Base-by-base conservation (phyloP, 1,140 invertebrate species). In the Hyles vespertilio region DNA sequence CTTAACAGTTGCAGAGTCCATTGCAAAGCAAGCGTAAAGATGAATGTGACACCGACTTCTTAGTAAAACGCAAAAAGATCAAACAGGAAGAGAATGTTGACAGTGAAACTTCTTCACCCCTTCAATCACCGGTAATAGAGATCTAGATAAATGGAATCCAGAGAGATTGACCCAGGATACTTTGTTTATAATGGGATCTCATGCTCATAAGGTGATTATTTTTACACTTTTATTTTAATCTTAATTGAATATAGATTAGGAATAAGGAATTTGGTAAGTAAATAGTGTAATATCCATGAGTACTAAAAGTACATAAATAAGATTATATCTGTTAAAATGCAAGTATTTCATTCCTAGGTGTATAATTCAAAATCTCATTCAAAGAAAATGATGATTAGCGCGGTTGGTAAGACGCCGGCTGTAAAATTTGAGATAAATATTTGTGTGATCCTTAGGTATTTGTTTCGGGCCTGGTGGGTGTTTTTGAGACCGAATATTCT, bases 141-240 rank as follows among this genome's bases (percentile, higher is more conserved):
- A 89, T 56, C 85, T 86, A 1, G 87, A 89, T 5, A 94, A 94
- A 83, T 96, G 94, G 94, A 93, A 95, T 78, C 91, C 94, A n/a
- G 90, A 91, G 2, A 87, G 94, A 70, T 84, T 96, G 3, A 92
- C 84, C 36, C 78, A 91, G 46, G 92, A 94, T 10, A 95, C 94
- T 3, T 69, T 93, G 44, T 96, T 96, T 87, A 94, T 96, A 46
- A 94, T 96, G 93, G 94, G 94, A 46, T 93, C 94, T 65, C 93
- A 94, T 81, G 92, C 92, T 32, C 92, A 93, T 70, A 94, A 94
- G 87, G 94, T 94, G 56, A 72, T 46, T 60, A 54, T 46, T 12
- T 34, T 50, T 33, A 45, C 12, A 43, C 50, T 4, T 22, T 11
- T 45, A 3, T 48, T 12, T 32, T 47, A 47, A 49, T n/a, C n/a